These are phyloP conservation scores for Halcyon leucocephala DNA, from an alignment of 2,797 vertebrate genomes.

Conservation along the genomic window DNA sequence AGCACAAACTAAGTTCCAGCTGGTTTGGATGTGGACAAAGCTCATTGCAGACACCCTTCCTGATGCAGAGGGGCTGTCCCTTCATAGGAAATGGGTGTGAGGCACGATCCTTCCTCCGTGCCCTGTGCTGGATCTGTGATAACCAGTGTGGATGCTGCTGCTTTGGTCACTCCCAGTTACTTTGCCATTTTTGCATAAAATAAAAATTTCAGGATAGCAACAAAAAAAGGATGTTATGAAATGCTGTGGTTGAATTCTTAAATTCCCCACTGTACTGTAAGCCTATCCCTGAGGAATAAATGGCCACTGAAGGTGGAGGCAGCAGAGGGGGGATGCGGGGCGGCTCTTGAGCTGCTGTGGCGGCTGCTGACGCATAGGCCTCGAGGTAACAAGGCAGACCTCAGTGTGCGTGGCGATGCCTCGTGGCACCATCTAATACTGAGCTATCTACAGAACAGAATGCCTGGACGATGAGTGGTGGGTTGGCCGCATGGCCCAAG, in stretches of 20 bases:
- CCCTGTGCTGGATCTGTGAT: neutral
- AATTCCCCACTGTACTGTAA: neutral
- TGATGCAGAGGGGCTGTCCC: accelerated
- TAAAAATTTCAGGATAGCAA: neutral
- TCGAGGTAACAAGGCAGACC: neutral
- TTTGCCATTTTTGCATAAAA: neutral
- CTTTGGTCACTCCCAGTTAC: neutral
- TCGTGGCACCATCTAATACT: neutral
- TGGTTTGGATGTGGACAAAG: neutral
- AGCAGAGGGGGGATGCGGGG: neutral
- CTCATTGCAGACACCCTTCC: neutral
- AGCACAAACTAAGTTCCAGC: neutral
- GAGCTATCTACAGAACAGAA: neutral
- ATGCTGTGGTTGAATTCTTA: neutral
- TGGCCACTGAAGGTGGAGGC: neutral
- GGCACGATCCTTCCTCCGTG: neutral
- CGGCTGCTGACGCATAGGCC: neutral
- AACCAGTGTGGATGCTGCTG: neutral
- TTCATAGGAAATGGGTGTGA: accelerated
- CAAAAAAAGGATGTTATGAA: neutral
- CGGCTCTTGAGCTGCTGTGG: neutral
- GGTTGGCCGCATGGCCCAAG: neutral
- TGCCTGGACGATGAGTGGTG: neutral
- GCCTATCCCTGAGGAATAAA: neutral
- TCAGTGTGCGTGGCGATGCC: neutral